These are phyloP conservation scores for Trichonephila clavipes DNA, from an alignment of 1,140 invertebrate species.

Conservation along the genomic window DNA sequence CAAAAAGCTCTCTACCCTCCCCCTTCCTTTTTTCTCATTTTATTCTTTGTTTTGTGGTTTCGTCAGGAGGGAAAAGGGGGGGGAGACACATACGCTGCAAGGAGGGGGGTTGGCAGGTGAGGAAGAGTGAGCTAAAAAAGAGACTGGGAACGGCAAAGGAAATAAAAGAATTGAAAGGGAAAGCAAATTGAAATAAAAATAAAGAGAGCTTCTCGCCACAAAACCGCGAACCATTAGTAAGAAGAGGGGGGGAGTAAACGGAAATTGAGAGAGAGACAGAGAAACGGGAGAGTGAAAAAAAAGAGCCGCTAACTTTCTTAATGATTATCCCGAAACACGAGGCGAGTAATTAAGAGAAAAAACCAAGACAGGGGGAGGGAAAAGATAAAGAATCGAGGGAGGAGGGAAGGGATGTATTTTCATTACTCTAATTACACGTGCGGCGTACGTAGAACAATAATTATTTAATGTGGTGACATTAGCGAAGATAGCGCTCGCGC, in stretches of 20 bases:
- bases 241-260: constrained; percentile 29
- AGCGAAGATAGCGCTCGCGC: constrained; percentile 57
- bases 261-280: constrained; percentile 50
- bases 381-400: constrained; percentile 71
- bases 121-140: background rate
- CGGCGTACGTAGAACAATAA: constrained; percentile 75
- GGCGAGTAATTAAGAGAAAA: constrained; percentile 75
- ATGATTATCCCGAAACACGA: constrained; percentile 72
- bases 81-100: background rate
- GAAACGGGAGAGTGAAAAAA: background rate
- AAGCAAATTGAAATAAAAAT: constrained; percentile 29
- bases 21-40: background rate
- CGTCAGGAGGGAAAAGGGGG: background rate
- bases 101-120: background rate
- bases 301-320: constrained; percentile 61
- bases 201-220: constrained; percentile 8
- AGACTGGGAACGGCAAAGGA: background rate
- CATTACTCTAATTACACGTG: constrained; percentile 76
- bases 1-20: constrained; percentile 15
- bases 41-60: constrained; percentile 7
- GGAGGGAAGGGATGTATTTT: constrained; percentile 53
- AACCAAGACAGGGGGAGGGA: constrained; percentile 68
- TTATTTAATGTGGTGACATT: constrained; percentile 77
- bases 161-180: constrained; percentile 47
- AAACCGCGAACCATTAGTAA: constrained; percentile 73